phyloP scores from a whole-genome alignment of 1,140 invertebrate species.

The Alviniconcha marisindica region DNA sequence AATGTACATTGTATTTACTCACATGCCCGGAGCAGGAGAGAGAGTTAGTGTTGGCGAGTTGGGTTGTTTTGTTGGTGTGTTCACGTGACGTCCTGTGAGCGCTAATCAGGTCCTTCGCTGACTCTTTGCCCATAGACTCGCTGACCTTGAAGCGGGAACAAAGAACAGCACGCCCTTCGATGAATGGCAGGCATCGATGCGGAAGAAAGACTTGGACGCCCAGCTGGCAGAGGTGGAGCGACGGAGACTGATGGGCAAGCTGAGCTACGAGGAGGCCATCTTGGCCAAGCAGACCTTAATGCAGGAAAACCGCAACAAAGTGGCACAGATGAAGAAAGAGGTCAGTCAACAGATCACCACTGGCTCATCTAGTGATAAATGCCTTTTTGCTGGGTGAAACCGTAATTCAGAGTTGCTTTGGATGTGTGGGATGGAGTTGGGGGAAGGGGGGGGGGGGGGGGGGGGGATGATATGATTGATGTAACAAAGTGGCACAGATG shows the following conservation, averaged over 20 bases:
- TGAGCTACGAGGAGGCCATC: conserved; percentile 76
- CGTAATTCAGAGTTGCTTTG: too few species aligned
- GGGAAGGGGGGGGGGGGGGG: background rate
- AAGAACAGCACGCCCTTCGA: conserved; percentile 70
- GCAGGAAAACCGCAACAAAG: conserved; percentile 70
- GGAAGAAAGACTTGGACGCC: conserved; percentile 68
- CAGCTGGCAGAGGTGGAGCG: conserved; percentile 71
- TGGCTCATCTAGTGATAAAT: too few species aligned
- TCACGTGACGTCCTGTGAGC: too few species aligned
- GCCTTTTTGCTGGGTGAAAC: too few species aligned
- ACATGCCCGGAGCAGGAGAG: too few species aligned
- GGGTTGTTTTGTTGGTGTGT: too few species aligned
- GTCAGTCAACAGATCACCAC: conserved; percentile 44
- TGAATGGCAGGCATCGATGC: conserved; percentile 75
- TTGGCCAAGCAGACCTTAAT: conserved; percentile 71
- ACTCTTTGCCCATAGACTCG: too few species aligned
- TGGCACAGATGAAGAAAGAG: conserved; percentile 72
- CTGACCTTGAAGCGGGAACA: conserved; percentile 71
- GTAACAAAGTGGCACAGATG: conserved; percentile 68
- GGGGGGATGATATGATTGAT: background rate
- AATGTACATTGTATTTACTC: too few species aligned
- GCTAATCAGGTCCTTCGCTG: too few species aligned
- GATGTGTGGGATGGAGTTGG: too few species aligned
- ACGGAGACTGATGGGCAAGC: conserved; percentile 71
- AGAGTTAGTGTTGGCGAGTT: too few species aligned